phyloP scores from a whole-genome alignment of 2,113 vertebrate genomes.

The Tupaia tana region DNA sequence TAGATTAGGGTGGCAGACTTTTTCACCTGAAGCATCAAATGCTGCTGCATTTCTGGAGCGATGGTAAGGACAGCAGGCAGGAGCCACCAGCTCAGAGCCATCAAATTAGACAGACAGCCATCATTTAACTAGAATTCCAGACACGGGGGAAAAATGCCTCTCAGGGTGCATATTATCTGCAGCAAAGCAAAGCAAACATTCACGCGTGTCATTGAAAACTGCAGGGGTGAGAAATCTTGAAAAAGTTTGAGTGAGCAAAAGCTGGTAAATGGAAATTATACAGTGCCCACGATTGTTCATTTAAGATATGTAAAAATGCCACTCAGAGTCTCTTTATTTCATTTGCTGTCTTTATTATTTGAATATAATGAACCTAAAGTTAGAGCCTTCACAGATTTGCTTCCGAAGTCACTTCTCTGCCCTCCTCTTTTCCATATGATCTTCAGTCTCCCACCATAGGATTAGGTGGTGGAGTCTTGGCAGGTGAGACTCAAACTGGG shows the following conservation, averaged over 20 bases:
- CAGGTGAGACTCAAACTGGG: background rate
- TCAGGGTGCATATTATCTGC: background rate
- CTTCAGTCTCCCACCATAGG: background rate
- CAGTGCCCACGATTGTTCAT: background rate
- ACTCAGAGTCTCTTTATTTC: background rate
- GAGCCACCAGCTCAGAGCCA: background rate
- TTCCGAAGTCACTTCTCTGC: background rate
- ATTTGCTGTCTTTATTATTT: background rate
- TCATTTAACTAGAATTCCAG: background rate
- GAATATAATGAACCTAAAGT: background rate
- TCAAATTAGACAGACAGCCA: background rate
- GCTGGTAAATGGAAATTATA: constrained; percentile 53
- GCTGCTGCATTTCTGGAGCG: background rate
- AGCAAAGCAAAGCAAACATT: background rate
- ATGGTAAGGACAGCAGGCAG: background rate
- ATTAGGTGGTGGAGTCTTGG: background rate
- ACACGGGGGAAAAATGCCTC: background rate
- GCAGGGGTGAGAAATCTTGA: constrained; percentile 46
- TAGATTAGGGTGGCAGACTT: background rate
- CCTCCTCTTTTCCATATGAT: background rate
- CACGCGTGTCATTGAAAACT: constrained; percentile 32
- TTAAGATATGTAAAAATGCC: constrained; percentile 30
- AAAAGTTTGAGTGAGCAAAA: constrained; percentile 5
- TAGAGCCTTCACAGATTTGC: background rate
- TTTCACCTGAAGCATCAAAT: background rate